Base-by-base conservation (phyloP, 23 tunicate genomes). In the Trididemnum clinides region DNA sequence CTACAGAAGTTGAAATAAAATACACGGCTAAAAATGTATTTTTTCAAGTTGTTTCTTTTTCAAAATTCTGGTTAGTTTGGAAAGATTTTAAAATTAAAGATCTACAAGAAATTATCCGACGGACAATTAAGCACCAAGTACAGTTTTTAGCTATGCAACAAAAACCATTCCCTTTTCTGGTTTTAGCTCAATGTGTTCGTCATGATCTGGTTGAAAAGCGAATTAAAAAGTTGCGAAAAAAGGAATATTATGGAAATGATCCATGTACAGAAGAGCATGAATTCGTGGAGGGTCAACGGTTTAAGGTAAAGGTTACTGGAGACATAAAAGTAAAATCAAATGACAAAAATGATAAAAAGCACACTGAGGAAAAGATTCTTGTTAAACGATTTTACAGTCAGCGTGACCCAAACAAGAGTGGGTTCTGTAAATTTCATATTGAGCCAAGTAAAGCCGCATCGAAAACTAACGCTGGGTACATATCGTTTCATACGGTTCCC, bases 111-210 rank as follows among this genome's bases (percentile, higher is more conserved):
- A 74, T 92, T 20, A 87, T 82, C 36, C 85, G 82, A 18, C 82
- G 97, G 6, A 50, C 75, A 12, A 82, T 77, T 27, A 92, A 85
- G 4, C 79, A 92, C 51, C 58, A 77, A 59, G 97, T 92, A 0
- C 97, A 92, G 31, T 92, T 92, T 64, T 65, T 92, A 69, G 97
- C 97, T 0, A 87, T 92, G 92, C 97, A 92, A 82, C 51, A 66
- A 33, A 70, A 50, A 27, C 33, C 57, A 5, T 64, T 92, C 23
- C 97, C 97, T 21, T 64, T 77, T 37, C 49, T 69, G 30, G 83
- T 92, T 18, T 58, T 83, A 20, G 93, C 93, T 0, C 97, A 92
- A 57, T 92, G 97, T 31, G 72, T 92, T 2, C 80, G 82, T 0
- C 72, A 66, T 22, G 63, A 88, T 12, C 71, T 51, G 27, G 70